Evolutionary conservation across 2,797 vertebrate genomes (phyloP), one percentile per base, ranked within the genome.

Genomic region (Anabacerthia variegaticeps): DNA sequence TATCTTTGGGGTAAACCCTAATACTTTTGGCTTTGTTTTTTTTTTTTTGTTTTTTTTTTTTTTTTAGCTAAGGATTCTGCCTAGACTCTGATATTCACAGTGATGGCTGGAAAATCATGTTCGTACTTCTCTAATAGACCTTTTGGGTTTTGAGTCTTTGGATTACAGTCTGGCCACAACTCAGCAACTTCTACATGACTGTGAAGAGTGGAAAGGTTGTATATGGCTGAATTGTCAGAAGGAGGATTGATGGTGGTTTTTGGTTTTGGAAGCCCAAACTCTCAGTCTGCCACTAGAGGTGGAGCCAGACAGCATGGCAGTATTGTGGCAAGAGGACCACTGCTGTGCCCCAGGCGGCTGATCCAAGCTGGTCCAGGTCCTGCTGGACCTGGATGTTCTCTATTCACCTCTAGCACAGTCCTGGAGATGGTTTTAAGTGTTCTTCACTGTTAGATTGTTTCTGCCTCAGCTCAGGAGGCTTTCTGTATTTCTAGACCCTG

Each of bases 221-320:
- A 23, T 4, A 17, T 10, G 22, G 12, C 18, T 0, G 0, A 28
- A 54, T 62, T 66, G 62, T 12, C 14, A 28, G 12, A 14, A 23
- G 15, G 3, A 24, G 8, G 12, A 14, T 9, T 36, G 46, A 26
- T 22, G 13, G 10, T 27, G 15, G 0, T 14, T 49, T 73, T 76
- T 28, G 8, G 14, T 21, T 81, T 71, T 71, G 43, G 21, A 77
- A 93, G 26, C 9, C 34, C 52, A 43, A 5, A 49, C 10, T 37
- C n/a, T 30, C 22, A 19, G 12, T 63, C 48, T 3, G 3, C 62
- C 4, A 10, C 36, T 23, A 59, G 27, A 68, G 19, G 34, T 77
- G 78, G 41, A 73, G 27, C 39, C 49, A n/a, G 39, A 5, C 24
- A 63, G n/a, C 30, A 21, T 2, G 10, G 36, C 21, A 49, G 10